Conservation (phyloP, 2,888 invertebrate genomes). For the Drosophila cracens region DNA sequence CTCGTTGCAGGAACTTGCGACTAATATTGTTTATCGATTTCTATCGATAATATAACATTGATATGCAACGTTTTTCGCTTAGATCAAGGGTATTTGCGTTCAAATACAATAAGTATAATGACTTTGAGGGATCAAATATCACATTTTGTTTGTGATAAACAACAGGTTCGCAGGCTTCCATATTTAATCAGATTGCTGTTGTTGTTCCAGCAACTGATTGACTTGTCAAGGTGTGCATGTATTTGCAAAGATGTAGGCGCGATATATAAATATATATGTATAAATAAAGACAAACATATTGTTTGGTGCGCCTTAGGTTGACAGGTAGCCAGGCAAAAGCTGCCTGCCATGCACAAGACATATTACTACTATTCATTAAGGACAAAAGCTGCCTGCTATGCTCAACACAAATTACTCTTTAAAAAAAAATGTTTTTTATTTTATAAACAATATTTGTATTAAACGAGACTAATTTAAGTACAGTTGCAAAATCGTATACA, state of each 20-base stretch:
- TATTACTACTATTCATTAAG: accelerated
- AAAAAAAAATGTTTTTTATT: background rate
- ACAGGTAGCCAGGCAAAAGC: slow-evolving; percentile 13
- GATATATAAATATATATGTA: background rate
- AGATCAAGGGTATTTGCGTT: slow-evolving; percentile 28
- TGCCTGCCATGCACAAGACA: slow-evolving; percentile 7
- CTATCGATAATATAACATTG: background rate
- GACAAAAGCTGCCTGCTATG: background rate
- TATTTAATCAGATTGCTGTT: slow-evolving; percentile 9
- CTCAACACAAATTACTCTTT: background rate
- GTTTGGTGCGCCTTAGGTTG: slow-evolving; percentile 4
- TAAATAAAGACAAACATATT: background rate
- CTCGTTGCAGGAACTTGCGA: background rate
- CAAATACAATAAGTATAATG: slow-evolving; percentile 32
- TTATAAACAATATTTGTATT: background rate
- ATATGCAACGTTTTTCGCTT: background rate
- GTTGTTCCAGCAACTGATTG: slow-evolving; percentile 32
- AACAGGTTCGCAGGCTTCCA: slow-evolving; percentile 18
- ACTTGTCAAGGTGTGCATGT: slow-evolving; percentile 19
- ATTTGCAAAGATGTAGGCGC: slow-evolving; percentile 29
- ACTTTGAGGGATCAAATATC: slow-evolving; percentile 63
- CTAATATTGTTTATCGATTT: background rate
- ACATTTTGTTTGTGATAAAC: slow-evolving; percentile 63
- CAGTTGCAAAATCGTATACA: background rate
- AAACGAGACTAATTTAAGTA: background rate